Percentiles rank a stretch among this genome's conserved stretches.
Conservation (phyloP, 2,797 vertebrate genomes). For the Scolopax rusticola region DNA sequence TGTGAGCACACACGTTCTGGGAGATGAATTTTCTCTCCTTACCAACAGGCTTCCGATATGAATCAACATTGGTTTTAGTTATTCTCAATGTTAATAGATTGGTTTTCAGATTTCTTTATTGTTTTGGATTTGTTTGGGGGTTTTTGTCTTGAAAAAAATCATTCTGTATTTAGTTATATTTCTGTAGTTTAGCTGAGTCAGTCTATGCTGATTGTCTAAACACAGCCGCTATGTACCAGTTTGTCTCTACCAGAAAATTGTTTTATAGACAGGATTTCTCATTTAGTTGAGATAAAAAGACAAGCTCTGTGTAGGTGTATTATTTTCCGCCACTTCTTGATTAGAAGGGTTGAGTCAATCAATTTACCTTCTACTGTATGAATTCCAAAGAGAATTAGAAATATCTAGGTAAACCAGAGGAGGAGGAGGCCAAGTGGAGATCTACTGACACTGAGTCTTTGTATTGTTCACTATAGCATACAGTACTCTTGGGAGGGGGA, state of each 20-base stretch:
- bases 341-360: not conserved
- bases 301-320: fast-evolving
- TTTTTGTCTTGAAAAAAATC: not conserved
- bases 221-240: not conserved
- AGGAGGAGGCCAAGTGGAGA: not conserved
- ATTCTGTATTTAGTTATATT: not conserved
- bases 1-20: not conserved
- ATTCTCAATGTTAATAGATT: not conserved
- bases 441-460: not conserved
- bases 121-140: not conserved
- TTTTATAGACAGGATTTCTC: not conserved
- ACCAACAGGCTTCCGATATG: not conserved
- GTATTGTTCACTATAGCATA: not conserved
- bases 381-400: constrained; percentile 1
- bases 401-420: not conserved
- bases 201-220: not conserved
- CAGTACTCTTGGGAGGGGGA: not conserved
- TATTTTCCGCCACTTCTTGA: not conserved
- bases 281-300: not conserved
- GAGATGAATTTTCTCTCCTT: not conserved
- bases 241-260: not conserved
- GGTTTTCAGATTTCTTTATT: not conserved
- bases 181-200: not conserved
- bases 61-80: not conserved
- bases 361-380: not conserved